phyloP scores from a whole-genome alignment of 2,888 invertebrate species.

The Drosophila dives region DNA sequence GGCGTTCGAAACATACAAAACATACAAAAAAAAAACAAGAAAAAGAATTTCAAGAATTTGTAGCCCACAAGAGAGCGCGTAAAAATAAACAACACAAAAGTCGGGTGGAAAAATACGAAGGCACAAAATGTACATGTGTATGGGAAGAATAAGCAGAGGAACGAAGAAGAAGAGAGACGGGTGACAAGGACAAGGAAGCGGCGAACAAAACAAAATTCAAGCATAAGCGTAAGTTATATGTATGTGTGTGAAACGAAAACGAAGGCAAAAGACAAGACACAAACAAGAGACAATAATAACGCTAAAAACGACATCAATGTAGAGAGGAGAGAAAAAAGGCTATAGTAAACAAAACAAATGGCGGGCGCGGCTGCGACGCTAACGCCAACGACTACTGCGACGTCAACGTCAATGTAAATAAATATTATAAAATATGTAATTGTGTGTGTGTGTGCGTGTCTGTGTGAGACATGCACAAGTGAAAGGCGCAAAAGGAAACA shows the following conservation, averaged over 20 bases:
- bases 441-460: conserved; percentile 27
- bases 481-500: conserved; percentile 69
- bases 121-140: conserved; percentile 23
- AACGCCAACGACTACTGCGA: conserved; percentile 32
- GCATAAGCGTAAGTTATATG: background rate
- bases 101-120: conserved; percentile 60
- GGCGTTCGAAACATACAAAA: conserved; percentile 24
- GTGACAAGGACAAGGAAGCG: conserved; percentile 62
- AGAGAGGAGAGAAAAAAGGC: conserved; percentile 33
- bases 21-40: conserved; percentile 31
- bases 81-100: conserved; percentile 59
- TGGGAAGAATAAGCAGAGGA: background rate
- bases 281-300: conserved; percentile 56
- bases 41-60: conserved; percentile 78
- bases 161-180: conserved; percentile 25
- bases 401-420: conserved; percentile 64
- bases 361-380: conserved; percentile 50
- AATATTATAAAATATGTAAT: conserved; percentile 72
- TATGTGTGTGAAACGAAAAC: conserved; percentile 52
- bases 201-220: conserved; percentile 63
- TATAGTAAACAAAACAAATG: conserved; percentile 65
- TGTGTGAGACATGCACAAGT: conserved; percentile 66
- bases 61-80: conserved; percentile 60
- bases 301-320: conserved; percentile 42
- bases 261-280: conserved; percentile 62